Evolutionary conservation across 2,888 invertebrate species (phyloP).

Genomic region (Trachelus troglodyta): DNA sequence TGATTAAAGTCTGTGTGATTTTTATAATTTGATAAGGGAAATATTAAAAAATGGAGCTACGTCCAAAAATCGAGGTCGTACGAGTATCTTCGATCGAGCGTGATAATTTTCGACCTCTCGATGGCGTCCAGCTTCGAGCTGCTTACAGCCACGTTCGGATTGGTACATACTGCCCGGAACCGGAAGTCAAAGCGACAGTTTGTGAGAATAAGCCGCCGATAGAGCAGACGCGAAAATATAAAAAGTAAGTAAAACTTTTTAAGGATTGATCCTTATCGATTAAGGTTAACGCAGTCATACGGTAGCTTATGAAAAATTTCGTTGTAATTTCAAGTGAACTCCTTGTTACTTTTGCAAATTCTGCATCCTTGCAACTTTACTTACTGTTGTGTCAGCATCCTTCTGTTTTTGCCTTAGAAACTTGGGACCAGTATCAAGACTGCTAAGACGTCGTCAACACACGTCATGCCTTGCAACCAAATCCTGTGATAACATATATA

Average conservation of each 20-base stretch:
- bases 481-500: slow-evolving; percentile 66
- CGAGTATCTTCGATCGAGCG: slow-evolving; percentile 59
- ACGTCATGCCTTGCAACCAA: slow-evolving; percentile 61
- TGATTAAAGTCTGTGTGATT: neutral
- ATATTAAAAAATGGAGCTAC: slow-evolving; percentile 38
- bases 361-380: neutral
- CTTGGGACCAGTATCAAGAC: slow-evolving; percentile 63
- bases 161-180: slow-evolving; percentile 58
- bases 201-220: slow-evolving; percentile 54
- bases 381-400: neutral
- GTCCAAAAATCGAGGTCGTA: slow-evolving; percentile 60
- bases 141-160: slow-evolving; percentile 58
- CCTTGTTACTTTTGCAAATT: neutral
- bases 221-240: slow-evolving; percentile 55
- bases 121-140: slow-evolving; percentile 57
- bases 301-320: too few species aligned
- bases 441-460: slow-evolving; percentile 60
- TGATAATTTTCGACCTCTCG: slow-evolving; percentile 55
- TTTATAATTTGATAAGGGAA: slow-evolving; percentile 19
- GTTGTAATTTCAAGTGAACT: neutral
- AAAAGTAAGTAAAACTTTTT: slow-evolving; percentile 50
- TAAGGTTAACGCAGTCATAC: neutral
- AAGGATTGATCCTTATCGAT: neutral
- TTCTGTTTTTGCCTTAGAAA: slow-evolving; percentile 40
- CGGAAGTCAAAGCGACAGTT: slow-evolving; percentile 43